A percentile compares a stretch with the other conserved stretches of the same genome.
Evolutionary conservation across 2,113 vertebrate genomes (phyloP).

Genomic region (Scomber japonicus): DNA sequence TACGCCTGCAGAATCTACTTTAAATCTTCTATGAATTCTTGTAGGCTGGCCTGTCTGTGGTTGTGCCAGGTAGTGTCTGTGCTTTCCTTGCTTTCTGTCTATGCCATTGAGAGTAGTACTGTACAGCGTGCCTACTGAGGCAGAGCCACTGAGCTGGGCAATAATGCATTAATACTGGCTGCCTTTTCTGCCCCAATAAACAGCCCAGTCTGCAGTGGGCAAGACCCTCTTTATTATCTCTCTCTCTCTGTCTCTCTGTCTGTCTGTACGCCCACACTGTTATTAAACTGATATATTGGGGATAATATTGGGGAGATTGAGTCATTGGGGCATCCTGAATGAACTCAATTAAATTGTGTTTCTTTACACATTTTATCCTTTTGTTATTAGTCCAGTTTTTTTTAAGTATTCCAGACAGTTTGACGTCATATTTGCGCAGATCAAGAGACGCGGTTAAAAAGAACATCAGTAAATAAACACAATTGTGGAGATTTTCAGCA

Average conservation of each 20-base stretch:
- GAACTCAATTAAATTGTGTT: background rate
- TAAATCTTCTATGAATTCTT: constrained; percentile 5
- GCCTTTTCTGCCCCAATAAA: constrained; percentile 69
- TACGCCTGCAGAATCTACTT: background rate
- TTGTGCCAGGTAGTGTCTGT: constrained; percentile 34
- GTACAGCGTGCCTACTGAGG: constrained; percentile 36
- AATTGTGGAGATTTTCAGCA: no score
- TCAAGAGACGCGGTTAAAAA: no score
- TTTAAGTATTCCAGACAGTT: background rate
- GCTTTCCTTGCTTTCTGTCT: background rate
- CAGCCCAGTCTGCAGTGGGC: constrained; percentile 21
- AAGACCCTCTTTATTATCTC: background rate
- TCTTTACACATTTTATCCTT: background rate
- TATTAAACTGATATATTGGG: constrained; percentile 3
- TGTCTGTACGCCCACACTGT: background rate
- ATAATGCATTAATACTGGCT: constrained; percentile 57
- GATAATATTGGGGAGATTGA: background rate
- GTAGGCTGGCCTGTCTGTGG: background rate
- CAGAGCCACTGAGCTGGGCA: constrained; percentile 56
- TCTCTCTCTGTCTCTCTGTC: background rate
- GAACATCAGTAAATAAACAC: no score
- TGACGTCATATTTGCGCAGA: background rate
- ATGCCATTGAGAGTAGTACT: background rate
- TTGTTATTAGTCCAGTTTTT: background rate
- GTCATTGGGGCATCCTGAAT: background rate